These are phyloP conservation scores for Drosophila histrio DNA, from an alignment of 2,888 invertebrate genomes.

Conservation along the genomic window DNA sequence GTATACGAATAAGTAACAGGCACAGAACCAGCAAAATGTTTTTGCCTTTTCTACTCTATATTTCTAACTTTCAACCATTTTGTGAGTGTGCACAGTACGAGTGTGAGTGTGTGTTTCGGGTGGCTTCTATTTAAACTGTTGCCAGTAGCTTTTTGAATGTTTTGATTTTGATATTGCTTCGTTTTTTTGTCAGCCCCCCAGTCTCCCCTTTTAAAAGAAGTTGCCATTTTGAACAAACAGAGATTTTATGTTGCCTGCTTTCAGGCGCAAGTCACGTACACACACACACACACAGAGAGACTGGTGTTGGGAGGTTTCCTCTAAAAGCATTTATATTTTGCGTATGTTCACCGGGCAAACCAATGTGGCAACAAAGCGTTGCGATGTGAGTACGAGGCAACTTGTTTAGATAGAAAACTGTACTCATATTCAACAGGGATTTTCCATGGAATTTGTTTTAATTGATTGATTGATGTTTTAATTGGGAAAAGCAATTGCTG, in stretches of 20 bases:
- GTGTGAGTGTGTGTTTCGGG: slow-evolving; percentile 27
- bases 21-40: slow-evolving; percentile 30
- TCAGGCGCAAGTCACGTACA: slow-evolving; percentile 70
- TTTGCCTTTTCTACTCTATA: slow-evolving; percentile 19
- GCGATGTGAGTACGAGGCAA: slow-evolving; percentile 9
- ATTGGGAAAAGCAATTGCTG: slow-evolving; percentile 78
- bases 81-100: neutral
- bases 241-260: slow-evolving; percentile 68
- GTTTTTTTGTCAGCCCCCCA: neutral
- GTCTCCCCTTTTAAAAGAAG: neutral
- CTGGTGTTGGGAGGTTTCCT: slow-evolving; percentile 1
- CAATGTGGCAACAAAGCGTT: slow-evolving; percentile 53
- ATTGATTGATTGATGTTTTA: slow-evolving; percentile 83
- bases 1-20: neutral
- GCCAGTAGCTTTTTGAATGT: slow-evolving; percentile 67
- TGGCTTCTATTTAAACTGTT: slow-evolving; percentile 58
- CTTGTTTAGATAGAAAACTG: slow-evolving; percentile 67
- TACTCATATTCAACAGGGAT: slow-evolving; percentile 71
- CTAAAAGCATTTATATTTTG: slow-evolving; percentile 69
- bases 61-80: slow-evolving; percentile 25
- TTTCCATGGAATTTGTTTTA: slow-evolving; percentile 78
- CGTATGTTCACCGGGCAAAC: slow-evolving; percentile 57
- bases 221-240: slow-evolving; percentile 59
- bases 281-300: neutral
- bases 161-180: slow-evolving; percentile 62